Percentiles rank a stretch among this genome's conserved stretches.
Evolutionary conservation across 1,140 invertebrate species (phyloP).

Genomic region (Himalopsyche phryganea): DNA sequence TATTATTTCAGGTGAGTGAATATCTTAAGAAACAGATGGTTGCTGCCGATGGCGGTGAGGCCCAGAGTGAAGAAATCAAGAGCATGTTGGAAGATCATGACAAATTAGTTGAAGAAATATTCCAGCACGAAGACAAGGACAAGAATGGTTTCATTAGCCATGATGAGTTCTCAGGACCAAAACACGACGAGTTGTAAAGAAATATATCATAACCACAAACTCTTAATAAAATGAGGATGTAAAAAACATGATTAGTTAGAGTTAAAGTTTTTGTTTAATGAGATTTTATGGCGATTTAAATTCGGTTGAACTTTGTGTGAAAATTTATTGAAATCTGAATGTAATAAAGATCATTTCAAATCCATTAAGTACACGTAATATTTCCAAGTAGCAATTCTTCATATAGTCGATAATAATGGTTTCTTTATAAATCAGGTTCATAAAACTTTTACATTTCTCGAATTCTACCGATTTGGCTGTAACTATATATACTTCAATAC

Average conservation of each 20-base stretch:
- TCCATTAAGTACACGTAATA: too few relatives aligned
- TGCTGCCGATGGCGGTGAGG: conserved; percentile 65
- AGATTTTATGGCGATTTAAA: conserved; percentile 54
- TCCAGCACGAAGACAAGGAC: conserved; percentile 94
- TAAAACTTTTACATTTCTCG: too few relatives aligned
- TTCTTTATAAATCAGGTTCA: too few relatives aligned
- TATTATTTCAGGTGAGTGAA: conserved; percentile 69
- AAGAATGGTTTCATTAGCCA: conserved; percentile 94
- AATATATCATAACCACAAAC: conserved; percentile 16
- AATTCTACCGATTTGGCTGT: too few relatives aligned
- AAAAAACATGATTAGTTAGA: conserved; percentile 19
- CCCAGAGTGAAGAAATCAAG: conserved; percentile 72
- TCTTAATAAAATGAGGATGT: conserved; percentile 27
- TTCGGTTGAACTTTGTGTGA: conserved; percentile 47
- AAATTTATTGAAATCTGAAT: too few relatives aligned
- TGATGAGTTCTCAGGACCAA: conserved; percentile 93
- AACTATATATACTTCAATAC: too few relatives aligned
- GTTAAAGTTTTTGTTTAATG: conserved; percentile 38
- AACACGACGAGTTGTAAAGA: conserved; percentile 91
- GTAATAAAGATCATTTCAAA: too few relatives aligned
- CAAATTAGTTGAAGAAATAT: conserved; percentile 92
- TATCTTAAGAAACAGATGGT: conserved; percentile 90
- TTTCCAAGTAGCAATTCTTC: too few relatives aligned
- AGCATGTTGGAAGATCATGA: conserved; percentile 87
- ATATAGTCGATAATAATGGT: too few relatives aligned